These are phyloP conservation scores for Heteromormyrus szaboi DNA, from an alignment of 2,797 vertebrate species.

Conservation along the genomic window DNA sequence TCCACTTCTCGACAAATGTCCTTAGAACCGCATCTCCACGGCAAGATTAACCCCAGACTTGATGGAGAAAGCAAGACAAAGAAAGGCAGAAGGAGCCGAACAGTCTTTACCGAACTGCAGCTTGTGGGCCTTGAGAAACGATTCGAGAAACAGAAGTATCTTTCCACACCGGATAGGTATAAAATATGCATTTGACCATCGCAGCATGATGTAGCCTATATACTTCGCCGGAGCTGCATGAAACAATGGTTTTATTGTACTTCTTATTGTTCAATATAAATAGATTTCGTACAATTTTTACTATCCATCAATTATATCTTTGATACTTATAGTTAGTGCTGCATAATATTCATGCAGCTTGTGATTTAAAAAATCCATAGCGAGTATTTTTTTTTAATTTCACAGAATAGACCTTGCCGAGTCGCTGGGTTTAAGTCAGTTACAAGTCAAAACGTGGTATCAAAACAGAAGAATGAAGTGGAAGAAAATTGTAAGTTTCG, in stretches of 20 bases:
- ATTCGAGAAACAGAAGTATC: constrained; percentile 98
- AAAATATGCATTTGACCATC: not conserved
- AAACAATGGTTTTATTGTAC: not conserved
- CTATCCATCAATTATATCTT: not conserved
- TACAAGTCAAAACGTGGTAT: constrained; percentile 99
- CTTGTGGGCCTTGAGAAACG: constrained; percentile 96
- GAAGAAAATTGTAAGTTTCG: constrained; percentile 95
- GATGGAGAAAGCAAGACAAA: constrained; percentile 77
- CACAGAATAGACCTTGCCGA: constrained; percentile 96
- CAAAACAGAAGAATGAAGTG: constrained; percentile 98
- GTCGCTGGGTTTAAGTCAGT: constrained; percentile 91
- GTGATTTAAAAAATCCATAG: not conserved
- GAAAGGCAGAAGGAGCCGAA: constrained; percentile 90
- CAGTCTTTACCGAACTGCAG: constrained; percentile 95
- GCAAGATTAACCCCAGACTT: constrained; percentile 75
- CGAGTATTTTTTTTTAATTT: constrained; percentile 14
- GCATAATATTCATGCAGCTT: not conserved
- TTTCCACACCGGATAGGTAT: constrained; percentile 95
- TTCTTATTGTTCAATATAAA: not conserved
- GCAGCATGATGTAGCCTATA: not conserved
- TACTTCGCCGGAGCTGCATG: not conserved
- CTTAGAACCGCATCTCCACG: constrained; percentile 58
- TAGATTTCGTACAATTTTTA: not conserved
- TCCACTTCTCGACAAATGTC: constrained; percentile 76
- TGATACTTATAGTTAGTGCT: not conserved